These are phyloP conservation scores for Agrotis ipsilon DNA, from an alignment of 2,888 invertebrate genomes.

Conservation along the genomic window DNA sequence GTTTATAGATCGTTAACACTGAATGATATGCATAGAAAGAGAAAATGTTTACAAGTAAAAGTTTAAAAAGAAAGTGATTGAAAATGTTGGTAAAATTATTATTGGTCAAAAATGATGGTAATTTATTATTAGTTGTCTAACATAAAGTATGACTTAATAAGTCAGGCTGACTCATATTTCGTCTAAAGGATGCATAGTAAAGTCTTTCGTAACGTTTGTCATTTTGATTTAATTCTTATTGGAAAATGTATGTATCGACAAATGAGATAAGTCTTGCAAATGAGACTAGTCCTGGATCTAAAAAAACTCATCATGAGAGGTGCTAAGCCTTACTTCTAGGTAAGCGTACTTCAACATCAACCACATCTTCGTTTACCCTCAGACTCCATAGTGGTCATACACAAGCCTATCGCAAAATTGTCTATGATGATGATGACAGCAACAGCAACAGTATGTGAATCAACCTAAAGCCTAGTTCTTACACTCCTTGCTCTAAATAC, in stretches of 20 bases:
- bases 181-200: not conserved
- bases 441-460: too few species aligned
- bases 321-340: too few species aligned
- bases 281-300: too few species aligned
- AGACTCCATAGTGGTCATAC: too few species aligned
- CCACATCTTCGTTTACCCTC: too few species aligned
- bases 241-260: not conserved
- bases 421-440: not conserved
- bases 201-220: not conserved
- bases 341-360: too few species aligned
- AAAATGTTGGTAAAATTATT: constrained; percentile 1
- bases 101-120: not conserved
- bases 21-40: constrained; percentile 38
- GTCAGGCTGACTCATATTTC: not conserved
- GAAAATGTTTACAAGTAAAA: constrained; percentile 24
- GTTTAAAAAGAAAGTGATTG: constrained; percentile 23
- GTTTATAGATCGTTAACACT: constrained; percentile 47
- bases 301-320: too few species aligned
- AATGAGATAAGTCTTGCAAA: too few species aligned
- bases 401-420: too few species aligned
- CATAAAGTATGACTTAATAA: too few species aligned
- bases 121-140: not conserved
- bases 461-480: constrained; percentile 2
- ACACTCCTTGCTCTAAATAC: not conserved
- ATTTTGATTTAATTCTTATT: not conserved